Base-by-base conservation (phyloP, 2,797 vertebrate species). In the Eleutherodactylus coqui region DNA sequence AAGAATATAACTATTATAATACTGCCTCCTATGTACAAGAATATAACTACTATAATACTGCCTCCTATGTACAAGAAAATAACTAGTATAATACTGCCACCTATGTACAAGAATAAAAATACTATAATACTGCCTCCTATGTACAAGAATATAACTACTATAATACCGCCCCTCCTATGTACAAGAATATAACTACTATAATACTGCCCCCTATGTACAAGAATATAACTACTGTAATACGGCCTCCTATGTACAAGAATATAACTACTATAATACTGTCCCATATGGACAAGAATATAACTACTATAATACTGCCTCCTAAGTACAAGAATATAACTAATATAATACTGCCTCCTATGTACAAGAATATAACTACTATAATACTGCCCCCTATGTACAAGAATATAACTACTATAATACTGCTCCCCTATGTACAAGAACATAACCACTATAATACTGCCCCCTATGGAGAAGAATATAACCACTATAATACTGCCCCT, bases 181-280 rank as follows among this genome's bases (percentile, higher is more conserved):
- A 62, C 58, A 62, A 62, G 58, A 62, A 16, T 62, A 32, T 62
- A 62, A 16, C 58, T 62, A 62, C 58, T 62, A 62, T 62, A 62
- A 62, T 62, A 62, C 58, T 29, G 58, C 27, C n/a, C 16, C 58
- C n/a, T 29, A 60, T 27, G 10, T 60, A 60, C 58, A 60, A 60
- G n/a, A 60, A 60, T 60, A 60, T 29, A 60, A 60, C 58, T 60
- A 60, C n/a, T 60, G 29, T 60, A 60, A 60, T 60, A 60, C 58
- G n/a, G n/a, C n/a, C n/a, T 32, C 58, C n/a, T 29, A 60, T 27
- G 10, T 60, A 60, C 58, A 60, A 60, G n/a, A 60, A 60, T 60
- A 60, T 29, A 60, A 60, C 58, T 60, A 60, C n/a, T 60, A 60
- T 60, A 60, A 60, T 60, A 60, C 58, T 60, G 58, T 27, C 3